These are phyloP conservation scores for Andrena hattorfiana DNA, from an alignment of 2,888 invertebrate genomes.

Conservation along the genomic window DNA sequence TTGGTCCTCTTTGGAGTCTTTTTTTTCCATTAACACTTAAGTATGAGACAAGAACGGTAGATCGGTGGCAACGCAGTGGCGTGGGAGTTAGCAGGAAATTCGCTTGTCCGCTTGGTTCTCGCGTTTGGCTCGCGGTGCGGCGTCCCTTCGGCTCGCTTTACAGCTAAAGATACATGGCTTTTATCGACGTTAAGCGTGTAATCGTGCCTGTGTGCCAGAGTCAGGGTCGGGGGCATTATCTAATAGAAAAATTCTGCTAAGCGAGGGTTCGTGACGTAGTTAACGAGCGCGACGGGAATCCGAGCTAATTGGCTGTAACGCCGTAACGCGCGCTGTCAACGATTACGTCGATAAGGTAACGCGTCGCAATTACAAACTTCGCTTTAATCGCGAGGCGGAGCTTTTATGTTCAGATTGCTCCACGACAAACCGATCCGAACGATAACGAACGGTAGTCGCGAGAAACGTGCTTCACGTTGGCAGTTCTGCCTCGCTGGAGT, in stretches of 20 bases:
- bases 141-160: slow-evolving; percentile 9
- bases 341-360: slow-evolving; percentile 26
- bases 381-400: not conserved
- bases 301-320: slow-evolving; percentile 22
- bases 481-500: not conserved
- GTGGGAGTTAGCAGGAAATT: not conserved
- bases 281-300: slow-evolving; percentile 38
- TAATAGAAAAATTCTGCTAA: slow-evolving; percentile 45
- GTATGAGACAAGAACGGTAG: slow-evolving; percentile 47
- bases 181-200: slow-evolving; percentile 6
- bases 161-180: slow-evolving; percentile 15
- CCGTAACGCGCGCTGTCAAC: not conserved
- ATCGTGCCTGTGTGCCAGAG: slow-evolving; percentile 23
- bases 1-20: slow-evolving; percentile 75
- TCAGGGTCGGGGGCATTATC: slow-evolving; percentile 10
- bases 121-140: slow-evolving; percentile 7
- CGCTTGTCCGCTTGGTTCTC: not conserved
- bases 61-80: slow-evolving; percentile 10
- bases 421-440: not conserved
- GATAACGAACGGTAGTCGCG: not conserved
- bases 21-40: slow-evolving; percentile 56
- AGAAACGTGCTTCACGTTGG: not conserved
- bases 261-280: slow-evolving; percentile 37
- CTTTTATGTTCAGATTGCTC: not conserved
- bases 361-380: slow-evolving; percentile 3